These are phyloP conservation scores for Thelaira solivaga DNA, from an alignment of 2,888 invertebrate genomes.

Conservation along the genomic window DNA sequence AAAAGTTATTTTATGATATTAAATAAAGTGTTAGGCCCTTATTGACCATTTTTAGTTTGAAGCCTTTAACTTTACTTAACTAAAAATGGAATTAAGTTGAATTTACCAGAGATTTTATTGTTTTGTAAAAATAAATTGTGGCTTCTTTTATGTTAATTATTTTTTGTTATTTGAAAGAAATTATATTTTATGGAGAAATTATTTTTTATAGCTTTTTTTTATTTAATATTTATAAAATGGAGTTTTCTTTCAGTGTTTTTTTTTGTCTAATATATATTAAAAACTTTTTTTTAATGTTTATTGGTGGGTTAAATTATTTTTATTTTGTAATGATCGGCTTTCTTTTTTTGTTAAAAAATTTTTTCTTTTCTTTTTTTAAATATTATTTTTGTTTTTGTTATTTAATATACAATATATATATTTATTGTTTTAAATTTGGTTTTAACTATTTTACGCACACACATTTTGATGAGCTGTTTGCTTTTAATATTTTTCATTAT, in stretches of 20 bases:
- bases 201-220: too few relatives aligned
- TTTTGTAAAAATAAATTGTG: too few relatives aligned
- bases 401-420: neutral
- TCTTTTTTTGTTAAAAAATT: constrained; percentile 33
- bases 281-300: constrained; percentile 29
- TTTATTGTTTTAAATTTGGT: constrained; percentile 36
- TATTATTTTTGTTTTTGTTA: constrained; percentile 17
- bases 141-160: neutral
- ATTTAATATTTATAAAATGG: constrained; percentile 14
- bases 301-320: constrained; percentile 53
- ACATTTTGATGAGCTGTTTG: constrained; percentile 61
- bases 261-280: constrained; percentile 29
- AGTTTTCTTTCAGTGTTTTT: constrained; percentile 12
- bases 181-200: neutral
- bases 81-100: too few relatives aligned
- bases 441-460: constrained; percentile 59
- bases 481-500: neutral
- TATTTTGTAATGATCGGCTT: constrained; percentile 26
- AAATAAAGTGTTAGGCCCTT: too few relatives aligned
- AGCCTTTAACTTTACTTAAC: too few relatives aligned
- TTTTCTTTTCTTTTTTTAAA: constrained; percentile 34
- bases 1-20: too few relatives aligned
- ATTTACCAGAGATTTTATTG: too few relatives aligned
- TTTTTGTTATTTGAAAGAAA: neutral
- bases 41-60: too few relatives aligned